phyloP scores from a whole-genome alignment of 2,888 invertebrate genomes.

The Odontocolon sp. region DNA sequence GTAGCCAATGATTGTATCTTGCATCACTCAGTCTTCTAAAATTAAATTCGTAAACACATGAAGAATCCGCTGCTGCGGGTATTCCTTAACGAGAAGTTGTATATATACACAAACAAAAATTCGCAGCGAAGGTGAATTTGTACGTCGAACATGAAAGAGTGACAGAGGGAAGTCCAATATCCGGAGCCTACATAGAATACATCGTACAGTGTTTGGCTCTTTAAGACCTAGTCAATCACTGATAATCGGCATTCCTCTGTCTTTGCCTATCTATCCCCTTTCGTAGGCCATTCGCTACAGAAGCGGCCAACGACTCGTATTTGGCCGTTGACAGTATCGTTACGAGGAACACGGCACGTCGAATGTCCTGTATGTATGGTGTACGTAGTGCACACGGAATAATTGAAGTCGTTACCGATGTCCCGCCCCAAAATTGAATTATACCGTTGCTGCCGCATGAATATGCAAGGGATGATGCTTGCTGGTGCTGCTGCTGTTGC shows the following conservation, averaged over 20 bases:
- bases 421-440: conserved; percentile 66
- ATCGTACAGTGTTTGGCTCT: too few relatives aligned
- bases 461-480: conserved; percentile 59
- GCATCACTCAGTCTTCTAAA: too few relatives aligned
- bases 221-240: too few relatives aligned
- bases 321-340: not conserved
- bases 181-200: too few relatives aligned
- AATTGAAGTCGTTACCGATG: conserved; percentile 67
- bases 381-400: conserved; percentile 59
- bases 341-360: not conserved
- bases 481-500: conserved; percentile 21
- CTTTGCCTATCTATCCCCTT: too few relatives aligned
- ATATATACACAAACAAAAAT: not conserved
- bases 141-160: not conserved
- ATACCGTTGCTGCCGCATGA: conserved; percentile 60
- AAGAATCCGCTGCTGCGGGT: not conserved
- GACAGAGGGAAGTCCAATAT: too few relatives aligned
- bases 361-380: not conserved
- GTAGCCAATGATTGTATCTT: too few relatives aligned
- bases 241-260: too few relatives aligned
- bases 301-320: not conserved
- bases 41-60: not conserved
- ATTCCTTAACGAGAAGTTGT: not conserved
- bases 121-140: too few relatives aligned
- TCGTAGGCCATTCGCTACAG: too few relatives aligned